Evolutionary conservation across 2,888 invertebrate genomes (phyloP), one percentile per base, ranked within the genome.

Genomic region (Dynastes tityus): DNA sequence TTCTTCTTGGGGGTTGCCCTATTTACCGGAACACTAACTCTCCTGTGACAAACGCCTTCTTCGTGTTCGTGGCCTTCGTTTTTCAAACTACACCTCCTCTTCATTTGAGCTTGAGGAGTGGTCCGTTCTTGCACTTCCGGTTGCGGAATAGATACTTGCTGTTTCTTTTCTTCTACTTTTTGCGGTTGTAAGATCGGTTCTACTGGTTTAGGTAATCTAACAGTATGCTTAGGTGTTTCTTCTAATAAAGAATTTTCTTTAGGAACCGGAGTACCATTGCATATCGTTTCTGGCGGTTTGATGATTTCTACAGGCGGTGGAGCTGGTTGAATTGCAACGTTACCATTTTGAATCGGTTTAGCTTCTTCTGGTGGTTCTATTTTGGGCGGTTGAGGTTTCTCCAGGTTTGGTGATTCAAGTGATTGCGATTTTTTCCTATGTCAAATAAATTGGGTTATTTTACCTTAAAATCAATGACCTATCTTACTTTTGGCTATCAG

Each of bases 1-100:
- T 91, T 92, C 84, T 88, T 92, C 90, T 86, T 91, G 0, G 88
- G 88, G 2, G 88, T 88, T 16, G 85, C 85, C 70, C 86, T 82
- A 74, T 84, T 85, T 63, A 84, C 84, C 5, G 87, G 86, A 16
- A 87, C 83, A 79, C 86, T 87, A 3, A 87, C 86, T 29, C 88
- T 83, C 61, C 88, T 82, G 63, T 85, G 84, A 71, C 85, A 84
- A 2, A 78, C 77, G 32, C 67, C 49, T n/a, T 78, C 80, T 8
- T 79, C 80, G 73, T 77, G 78, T 6, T 81, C 81, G 61, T 75
- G 70, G 9, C 9, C 71, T 13, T 79, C 80, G 37, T 53, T 79
- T 55, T 83, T 83, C 70, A 82, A 71, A 67, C 82, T 82, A 65
- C 82, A 79, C 9, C 82, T 55, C 9, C 82, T 49, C n/a, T 71